Conservation (phyloP, 2,113 vertebrate genomes). For the Sander lucioperca region DNA sequence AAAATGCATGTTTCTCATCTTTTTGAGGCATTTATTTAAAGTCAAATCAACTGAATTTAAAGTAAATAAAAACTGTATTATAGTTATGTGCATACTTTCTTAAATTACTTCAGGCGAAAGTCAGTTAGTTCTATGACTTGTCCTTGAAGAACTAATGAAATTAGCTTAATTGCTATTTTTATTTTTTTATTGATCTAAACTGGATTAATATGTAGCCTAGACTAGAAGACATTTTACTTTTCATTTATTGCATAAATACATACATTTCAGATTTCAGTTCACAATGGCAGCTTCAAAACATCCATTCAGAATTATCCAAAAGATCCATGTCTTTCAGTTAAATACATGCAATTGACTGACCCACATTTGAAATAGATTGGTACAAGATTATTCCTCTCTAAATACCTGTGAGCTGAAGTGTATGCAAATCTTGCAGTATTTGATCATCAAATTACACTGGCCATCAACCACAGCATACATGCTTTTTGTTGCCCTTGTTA, state of each 20-base stretch:
- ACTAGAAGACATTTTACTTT: conserved; percentile 1
- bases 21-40: conserved; percentile 19
- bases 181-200: conserved; percentile 35
- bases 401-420: neutral
- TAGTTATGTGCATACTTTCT: neutral
- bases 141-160: conserved; percentile 25
- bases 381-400: neutral
- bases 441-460: neutral
- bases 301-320: neutral
- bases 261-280: neutral
- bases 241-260: neutral
- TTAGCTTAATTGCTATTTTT: neutral
- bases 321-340: neutral
- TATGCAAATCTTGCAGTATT: conserved; percentile 5
- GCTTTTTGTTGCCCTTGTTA: neutral
- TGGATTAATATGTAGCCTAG: neutral
- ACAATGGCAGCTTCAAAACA: neutral
- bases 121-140: neutral
- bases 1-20: neutral
- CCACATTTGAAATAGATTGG: neutral
- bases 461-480: neutral
- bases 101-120: conserved; percentile 1
- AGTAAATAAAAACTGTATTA: neutral
- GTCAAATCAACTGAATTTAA: conserved; percentile 7
- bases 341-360: neutral